phyloP scores from a whole-genome alignment of 2,113 vertebrate genomes.

The Pungitius pungitius region DNA sequence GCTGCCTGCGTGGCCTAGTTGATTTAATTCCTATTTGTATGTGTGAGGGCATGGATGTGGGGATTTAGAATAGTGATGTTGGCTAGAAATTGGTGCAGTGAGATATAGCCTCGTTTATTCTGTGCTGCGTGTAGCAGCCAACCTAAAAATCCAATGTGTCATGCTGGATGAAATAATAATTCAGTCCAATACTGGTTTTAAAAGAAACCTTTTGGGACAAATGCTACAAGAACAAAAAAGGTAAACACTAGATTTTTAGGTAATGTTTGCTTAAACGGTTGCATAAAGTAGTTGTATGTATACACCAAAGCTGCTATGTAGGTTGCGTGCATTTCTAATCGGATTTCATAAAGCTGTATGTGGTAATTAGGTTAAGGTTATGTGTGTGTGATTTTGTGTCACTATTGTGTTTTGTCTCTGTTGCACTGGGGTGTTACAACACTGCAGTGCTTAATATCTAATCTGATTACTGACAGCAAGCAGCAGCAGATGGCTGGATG shows the following conservation, averaged over 20 bases:
- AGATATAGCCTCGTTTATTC: slow-evolving; percentile 15
- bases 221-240: background rate
- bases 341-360: slow-evolving; percentile 47
- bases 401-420: slow-evolving; percentile 8
- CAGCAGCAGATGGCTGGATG: slow-evolving; percentile 47
- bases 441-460: slow-evolving; percentile 40
- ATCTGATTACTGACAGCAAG: slow-evolving; percentile 40
- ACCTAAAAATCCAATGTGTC: background rate
- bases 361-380: slow-evolving; percentile 41
- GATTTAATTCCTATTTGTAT: slow-evolving; percentile 40
- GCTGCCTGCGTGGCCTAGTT: slow-evolving; percentile 65
- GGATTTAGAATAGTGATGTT: slow-evolving; percentile 38
- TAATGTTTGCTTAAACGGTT: slow-evolving; percentile 21
- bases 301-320: slow-evolving; percentile 2
- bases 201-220: background rate
- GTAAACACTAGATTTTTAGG: background rate
- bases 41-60: slow-evolving; percentile 21
- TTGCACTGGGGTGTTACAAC: slow-evolving; percentile 19
- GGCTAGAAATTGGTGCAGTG: slow-evolving; percentile 39
- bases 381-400: slow-evolving; percentile 24
- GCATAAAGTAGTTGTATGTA: background rate
- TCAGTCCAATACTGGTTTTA: background rate
- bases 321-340: slow-evolving; percentile 36
- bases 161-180: background rate
- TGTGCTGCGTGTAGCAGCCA: background rate